Evolutionary conservation across 2,888 invertebrate species (phyloP).

Genomic region (Temnothorax ravouxi): DNA sequence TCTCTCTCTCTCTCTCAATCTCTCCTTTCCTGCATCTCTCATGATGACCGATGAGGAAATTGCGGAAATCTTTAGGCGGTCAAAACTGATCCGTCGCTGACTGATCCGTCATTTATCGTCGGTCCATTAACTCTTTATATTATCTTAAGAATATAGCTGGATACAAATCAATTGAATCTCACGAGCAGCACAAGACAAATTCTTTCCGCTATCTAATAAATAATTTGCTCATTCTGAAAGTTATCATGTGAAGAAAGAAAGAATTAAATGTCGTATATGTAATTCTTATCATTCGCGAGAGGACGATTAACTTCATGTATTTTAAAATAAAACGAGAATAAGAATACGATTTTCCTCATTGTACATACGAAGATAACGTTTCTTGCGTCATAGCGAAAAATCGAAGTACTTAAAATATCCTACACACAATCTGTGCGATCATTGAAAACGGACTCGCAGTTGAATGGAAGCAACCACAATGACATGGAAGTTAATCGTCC

Average conservation of each 20-base stretch:
- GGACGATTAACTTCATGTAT: slow-evolving; percentile 35
- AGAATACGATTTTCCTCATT: slow-evolving; percentile 15
- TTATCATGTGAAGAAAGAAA: slow-evolving; percentile 16
- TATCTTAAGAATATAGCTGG: slow-evolving; percentile 31
- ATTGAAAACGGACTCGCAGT: slow-evolving; percentile 12
- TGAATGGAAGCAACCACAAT: not conserved
- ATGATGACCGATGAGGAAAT: slow-evolving; percentile 69
- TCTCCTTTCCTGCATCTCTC: slow-evolving; percentile 24
- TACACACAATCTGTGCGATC: not conserved
- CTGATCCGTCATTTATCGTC: slow-evolving; percentile 80
- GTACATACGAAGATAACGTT: not conserved
- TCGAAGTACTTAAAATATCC: slow-evolving; percentile 34
- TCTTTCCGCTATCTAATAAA: slow-evolving; percentile 14
- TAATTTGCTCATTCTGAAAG: slow-evolving; percentile 39
- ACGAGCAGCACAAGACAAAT: not conserved
- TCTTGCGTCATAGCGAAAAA: slow-evolving; percentile 13
- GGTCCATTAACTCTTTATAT: slow-evolving; percentile 34
- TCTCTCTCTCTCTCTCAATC: not conserved
- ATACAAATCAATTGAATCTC: slow-evolving; percentile 15
- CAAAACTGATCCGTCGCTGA: slow-evolving; percentile 76
- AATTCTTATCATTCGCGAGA: not conserved
- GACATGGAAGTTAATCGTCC: slow-evolving; percentile 32
- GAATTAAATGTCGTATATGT: not conserved
- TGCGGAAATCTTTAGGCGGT: slow-evolving; percentile 80
- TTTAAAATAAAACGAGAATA: not conserved